Evolutionary conservation across 2,113 vertebrate genomes (phyloP).

Genomic region (Salvelinus namaycush): DNA sequence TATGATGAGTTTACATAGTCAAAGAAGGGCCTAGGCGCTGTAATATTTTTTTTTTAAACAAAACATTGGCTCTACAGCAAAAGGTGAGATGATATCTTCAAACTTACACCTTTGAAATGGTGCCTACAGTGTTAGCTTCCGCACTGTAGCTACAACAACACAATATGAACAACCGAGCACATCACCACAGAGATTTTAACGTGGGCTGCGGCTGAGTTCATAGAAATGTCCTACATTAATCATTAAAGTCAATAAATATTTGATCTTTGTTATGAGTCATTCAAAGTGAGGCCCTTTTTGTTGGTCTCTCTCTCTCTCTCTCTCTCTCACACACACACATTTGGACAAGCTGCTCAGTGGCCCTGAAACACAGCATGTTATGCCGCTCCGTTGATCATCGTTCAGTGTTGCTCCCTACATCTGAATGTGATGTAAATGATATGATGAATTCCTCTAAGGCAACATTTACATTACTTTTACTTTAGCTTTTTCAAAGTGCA

Average conservation of each 20-base stretch:
- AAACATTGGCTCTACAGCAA: not conserved
- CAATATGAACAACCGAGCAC: too few relatives aligned
- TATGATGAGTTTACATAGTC: too few relatives aligned
- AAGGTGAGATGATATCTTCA: not conserved
- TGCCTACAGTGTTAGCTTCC: too few relatives aligned
- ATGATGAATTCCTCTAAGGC: slow-evolving; percentile 69
- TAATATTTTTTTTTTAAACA: not conserved
- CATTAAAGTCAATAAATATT: slow-evolving; percentile 67
- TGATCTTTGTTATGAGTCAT: slow-evolving; percentile 63
- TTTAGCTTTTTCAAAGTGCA: slow-evolving; percentile 46
- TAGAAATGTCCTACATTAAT: slow-evolving; percentile 57
- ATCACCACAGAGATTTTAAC: not conserved
- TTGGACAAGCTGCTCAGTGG: slow-evolving; percentile 73
- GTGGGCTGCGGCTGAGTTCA: slow-evolving; percentile 38
- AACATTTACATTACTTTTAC: slow-evolving; percentile 60
- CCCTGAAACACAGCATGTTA: slow-evolving; percentile 70
- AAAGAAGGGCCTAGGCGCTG: too few relatives aligned
- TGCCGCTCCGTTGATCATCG: slow-evolving; percentile 67
- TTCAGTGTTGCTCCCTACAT: slow-evolving; percentile 61
- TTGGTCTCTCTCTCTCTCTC: slow-evolving; percentile 32
- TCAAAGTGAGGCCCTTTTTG: slow-evolving; percentile 56
- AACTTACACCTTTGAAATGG: not conserved
- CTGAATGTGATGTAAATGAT: slow-evolving; percentile 76
- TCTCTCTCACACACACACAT: not conserved
- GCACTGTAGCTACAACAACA: too few relatives aligned